Evolutionary conservation across 35 echinoderm and acorn worm species (phyloP).

Genomic region (Heliocidaris erythrogramma): DNA sequence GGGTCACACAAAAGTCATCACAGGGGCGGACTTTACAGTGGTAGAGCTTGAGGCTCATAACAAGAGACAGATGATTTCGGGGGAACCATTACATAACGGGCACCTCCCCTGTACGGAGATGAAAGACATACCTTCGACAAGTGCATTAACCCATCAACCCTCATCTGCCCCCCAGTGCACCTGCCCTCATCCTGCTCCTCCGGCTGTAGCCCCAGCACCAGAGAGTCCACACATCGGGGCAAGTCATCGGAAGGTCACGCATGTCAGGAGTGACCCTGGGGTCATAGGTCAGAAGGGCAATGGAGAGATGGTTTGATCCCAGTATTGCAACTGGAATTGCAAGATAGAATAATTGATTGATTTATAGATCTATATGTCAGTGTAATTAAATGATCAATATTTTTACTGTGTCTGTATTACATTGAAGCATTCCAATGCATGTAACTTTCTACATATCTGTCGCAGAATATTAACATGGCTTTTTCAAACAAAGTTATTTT

Average conservation of each 20-base stretch:
- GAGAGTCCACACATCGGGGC: not conserved
- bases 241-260: constrained; percentile 7
- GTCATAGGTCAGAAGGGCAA: constrained; percentile 35
- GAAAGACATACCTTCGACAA: constrained; percentile 30
- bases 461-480: not conserved
- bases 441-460: constrained; percentile 1
- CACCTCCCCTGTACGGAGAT: not conserved
- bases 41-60: constrained; percentile 39
- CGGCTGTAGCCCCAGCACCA: not conserved
- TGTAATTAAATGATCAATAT: constrained; percentile 1
- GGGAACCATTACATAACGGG: not conserved
- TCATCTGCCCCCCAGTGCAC: constrained; percentile 20
- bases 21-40: constrained; percentile 39
- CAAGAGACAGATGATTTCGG: not conserved
- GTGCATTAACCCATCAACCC: not conserved
- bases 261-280: constrained; percentile 23
- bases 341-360: constrained; percentile 17
- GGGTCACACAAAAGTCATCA: constrained; percentile 21
- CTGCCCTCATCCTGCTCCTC: not conserved
- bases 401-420: not conserved
- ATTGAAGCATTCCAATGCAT: not conserved
- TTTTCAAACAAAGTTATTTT: not conserved
- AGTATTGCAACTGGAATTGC: not conserved
- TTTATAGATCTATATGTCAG: not conserved
- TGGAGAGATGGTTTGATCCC: constrained; percentile 29